phyloP scores from a whole-genome alignment of 2,797 vertebrate genomes.

The Rhinophrynus dorsalis region DNA sequence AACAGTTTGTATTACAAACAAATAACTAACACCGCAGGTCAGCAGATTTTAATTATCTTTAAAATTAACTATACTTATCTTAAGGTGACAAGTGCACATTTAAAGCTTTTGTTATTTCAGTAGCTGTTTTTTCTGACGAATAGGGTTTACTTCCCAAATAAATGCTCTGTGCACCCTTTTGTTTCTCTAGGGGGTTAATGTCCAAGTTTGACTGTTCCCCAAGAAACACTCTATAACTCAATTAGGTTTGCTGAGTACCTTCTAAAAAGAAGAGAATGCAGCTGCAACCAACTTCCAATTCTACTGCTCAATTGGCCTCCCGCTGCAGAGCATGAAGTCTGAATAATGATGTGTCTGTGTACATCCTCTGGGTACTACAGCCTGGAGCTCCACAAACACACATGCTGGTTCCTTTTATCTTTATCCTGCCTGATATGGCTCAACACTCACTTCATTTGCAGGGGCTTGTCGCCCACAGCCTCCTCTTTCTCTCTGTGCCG shows the following conservation, averaged over 20 bases:
- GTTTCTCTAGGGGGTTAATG: no score
- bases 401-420: slow-evolving; percentile 4
- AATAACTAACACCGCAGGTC: no score
- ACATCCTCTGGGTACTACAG: slow-evolving; percentile 4
- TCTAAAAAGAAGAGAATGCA: neutral
- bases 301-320: slow-evolving; percentile 10
- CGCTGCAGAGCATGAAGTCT: slow-evolving; percentile 1
- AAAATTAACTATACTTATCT: no score
- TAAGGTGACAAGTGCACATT: no score
- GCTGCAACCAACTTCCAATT: neutral
- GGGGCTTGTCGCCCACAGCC: slow-evolving; percentile 4
- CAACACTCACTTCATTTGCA: slow-evolving; percentile 3
- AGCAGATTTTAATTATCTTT: no score
- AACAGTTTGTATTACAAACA: no score
- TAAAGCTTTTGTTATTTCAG: no score
- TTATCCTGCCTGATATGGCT: neutral
- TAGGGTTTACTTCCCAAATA: no score
- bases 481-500: slow-evolving; percentile 6
- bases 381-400: slow-evolving; percentile 14
- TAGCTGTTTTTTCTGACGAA: no score
- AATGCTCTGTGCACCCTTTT: no score
- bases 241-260: neutral
- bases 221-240: neutral
- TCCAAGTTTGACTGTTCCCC: no score
- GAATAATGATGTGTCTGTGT: neutral